Evolutionary conservation across 2,888 invertebrate species (phyloP), one percentile per base, ranked within the genome.

Genomic region (Nebria salina): DNA sequence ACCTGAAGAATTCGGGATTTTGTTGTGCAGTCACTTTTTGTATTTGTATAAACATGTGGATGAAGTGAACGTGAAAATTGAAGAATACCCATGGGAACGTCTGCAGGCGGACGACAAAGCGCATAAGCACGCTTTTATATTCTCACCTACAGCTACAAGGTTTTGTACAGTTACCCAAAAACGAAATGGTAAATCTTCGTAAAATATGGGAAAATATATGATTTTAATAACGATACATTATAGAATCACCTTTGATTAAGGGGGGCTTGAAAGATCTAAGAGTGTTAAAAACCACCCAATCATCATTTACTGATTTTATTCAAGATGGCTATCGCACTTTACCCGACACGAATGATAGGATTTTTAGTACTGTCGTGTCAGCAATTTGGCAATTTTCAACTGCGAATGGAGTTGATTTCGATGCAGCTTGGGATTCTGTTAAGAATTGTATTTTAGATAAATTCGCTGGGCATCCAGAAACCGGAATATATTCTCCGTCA

Each of bases 231-330:
- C 6, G 1, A 41, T 15, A 41, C 0, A 20, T 84, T 86, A 0
- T 83, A 92, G 93, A 90, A 84, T 87, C 89, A 9, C 91, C 93
- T 8, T 89, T 89, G 80, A 92, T 95, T 72, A 92, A 92, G 77
- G 93, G 94, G 8, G 95, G 95, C 8, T 88, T 95, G 77, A 93
- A 92, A 84, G 93, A 92, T 26, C 89, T 96, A 26, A 91, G 94
- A 66, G 93, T 96, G 0, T 88, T 96, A 83, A 96, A 96, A 88
- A 95, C 95, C 0, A 95, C 95, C 0, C 94, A 95, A 86, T 95
- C 95, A 0, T 92, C 95, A 0, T 96, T 96, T 86, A 93, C 92
- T 2, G 94, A 95, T 87, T 96, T 96, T 86, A 92, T 95, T 26
- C 92, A 93, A 86, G 95, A 95, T 86, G 95, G 95, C 85, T 96